Base-by-base conservation (phyloP, 2,888 invertebrate genomes). In the Carterocephalus palaemon region DNA sequence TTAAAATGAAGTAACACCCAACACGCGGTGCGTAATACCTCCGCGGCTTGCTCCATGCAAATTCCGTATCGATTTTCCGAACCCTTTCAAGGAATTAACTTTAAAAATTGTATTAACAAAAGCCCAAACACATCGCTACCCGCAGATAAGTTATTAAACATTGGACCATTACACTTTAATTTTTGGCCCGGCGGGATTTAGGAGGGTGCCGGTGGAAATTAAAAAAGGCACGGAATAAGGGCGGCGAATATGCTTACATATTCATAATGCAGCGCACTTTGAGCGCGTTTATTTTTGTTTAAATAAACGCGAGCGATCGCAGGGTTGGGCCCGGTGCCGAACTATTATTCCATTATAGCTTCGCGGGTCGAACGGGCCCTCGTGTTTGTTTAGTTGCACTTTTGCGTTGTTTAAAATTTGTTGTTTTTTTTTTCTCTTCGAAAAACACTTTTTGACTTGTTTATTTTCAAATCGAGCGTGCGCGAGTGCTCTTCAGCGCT, bases 111-210 rank as follows among this genome's bases (percentile, higher is more conserved):
- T 72, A 80, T 81, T 74, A 81, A 81, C 80, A 81, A 81, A 76
- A 73, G 73, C 71, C 71, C 66, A 71, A 76, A 74, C 75, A 74
- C 69, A 65, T 67, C 64, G 61, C 61, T 50, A 71, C 80, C 84
- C 85, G 75, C 83, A 82, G 82, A 84, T 78, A 80, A 82, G 67
- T 81, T 82, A 84, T 82, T 81, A 84, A 84, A 76, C 78, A 80
- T 70, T 70, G 83, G 81, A 73, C 84, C 83, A 85, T 85, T 86
- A 84, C 81, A 73, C 79, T 77, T 83, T 81, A 83, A 84, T 84
- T 80, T 77, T 70, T 71, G 62, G 60, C 81, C 83, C 68, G 71
- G 70, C 73, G 85, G 83, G 82, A 80, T 70, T 73, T 60, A 55
- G 61, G 62, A 70, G 82, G 81, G 73, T 52, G 55, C 51, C 49